These are phyloP conservation scores for Helicoverpa zea DNA, from an alignment of 1,140 invertebrate species.

Conservation along the genomic window DNA sequence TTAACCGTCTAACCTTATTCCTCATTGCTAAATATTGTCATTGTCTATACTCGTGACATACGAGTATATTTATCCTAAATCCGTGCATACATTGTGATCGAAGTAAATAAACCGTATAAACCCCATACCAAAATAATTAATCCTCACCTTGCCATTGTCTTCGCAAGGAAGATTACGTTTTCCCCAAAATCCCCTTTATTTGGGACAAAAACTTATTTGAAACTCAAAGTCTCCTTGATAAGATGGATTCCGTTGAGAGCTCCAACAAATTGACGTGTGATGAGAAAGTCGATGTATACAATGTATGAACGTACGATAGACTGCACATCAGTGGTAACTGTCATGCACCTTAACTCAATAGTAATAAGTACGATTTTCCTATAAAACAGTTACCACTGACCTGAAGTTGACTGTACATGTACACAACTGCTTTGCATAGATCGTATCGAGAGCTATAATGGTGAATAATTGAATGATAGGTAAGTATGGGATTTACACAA, in stretches of 20 bases:
- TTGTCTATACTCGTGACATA: too few species aligned
- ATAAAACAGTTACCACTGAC: too few species aligned
- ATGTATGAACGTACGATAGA: not conserved
- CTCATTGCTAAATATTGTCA: too few species aligned
- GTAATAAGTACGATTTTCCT: too few species aligned
- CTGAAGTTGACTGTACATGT: too few species aligned
- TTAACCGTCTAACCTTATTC: too few species aligned
- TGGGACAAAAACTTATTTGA: constrained; percentile 5
- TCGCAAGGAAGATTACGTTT: not conserved
- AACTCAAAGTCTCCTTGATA: constrained; percentile 7
- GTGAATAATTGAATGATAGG: constrained; percentile 7
- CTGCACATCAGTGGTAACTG: too few species aligned
- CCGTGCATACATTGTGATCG: too few species aligned
- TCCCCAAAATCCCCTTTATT: not conserved
- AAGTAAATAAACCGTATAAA: not conserved
- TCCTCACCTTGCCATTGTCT: not conserved
- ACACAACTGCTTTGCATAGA: constrained; percentile 13
- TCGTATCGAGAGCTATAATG: not conserved
- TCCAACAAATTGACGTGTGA: not conserved
- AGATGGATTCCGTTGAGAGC: constrained; percentile 2
- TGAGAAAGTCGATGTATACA: not conserved
- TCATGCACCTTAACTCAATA: too few species aligned
- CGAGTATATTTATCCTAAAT: too few species aligned
- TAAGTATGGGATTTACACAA: not conserved
- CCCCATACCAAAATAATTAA: not conserved